Conservation (phyloP, 2,797 vertebrate species). For the Hyperoplus lanceolatus region DNA sequence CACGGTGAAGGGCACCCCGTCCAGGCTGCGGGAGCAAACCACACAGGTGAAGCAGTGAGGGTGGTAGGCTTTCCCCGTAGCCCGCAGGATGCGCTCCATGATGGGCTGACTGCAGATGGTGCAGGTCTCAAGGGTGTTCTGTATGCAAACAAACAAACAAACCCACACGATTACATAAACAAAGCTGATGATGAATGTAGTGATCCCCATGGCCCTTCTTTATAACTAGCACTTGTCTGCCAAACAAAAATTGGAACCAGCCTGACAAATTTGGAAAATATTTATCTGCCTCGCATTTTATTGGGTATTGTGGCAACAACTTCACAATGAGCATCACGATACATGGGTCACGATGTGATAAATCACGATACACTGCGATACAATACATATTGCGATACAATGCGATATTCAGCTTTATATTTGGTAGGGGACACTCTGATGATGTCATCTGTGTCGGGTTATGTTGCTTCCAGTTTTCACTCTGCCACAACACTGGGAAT, state of each 20-base stretch:
- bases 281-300: background rate
- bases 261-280: conserved; percentile 9
- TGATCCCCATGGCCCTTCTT: conserved; percentile 27
- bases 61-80: conserved; percentile 97
- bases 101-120: conserved; percentile 96
- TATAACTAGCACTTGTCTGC: conserved; percentile 27
- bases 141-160: conserved; percentile 67
- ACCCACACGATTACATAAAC: conserved; percentile 55
- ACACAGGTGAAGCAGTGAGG: conserved; percentile 99
- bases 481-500: too few relatives aligned
- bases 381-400: too few relatives aligned
- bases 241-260: conserved; percentile 18
- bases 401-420: too few relatives aligned
- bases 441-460: too few relatives aligned
- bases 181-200: conserved; percentile 36
- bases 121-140: conserved; percentile 98
- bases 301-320: too few relatives aligned
- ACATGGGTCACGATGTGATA: too few relatives aligned
- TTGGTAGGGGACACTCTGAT: too few relatives aligned
- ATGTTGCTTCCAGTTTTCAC: too few relatives aligned
- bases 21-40: conserved; percentile 95
- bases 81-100: conserved; percentile 97
- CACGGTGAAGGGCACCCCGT: conserved; percentile 97
- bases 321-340: too few relatives aligned
- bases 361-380: too few relatives aligned